phyloP scores from a whole-genome alignment of 2,797 vertebrate species.

The Scolopax bukidnonensis region DNA sequence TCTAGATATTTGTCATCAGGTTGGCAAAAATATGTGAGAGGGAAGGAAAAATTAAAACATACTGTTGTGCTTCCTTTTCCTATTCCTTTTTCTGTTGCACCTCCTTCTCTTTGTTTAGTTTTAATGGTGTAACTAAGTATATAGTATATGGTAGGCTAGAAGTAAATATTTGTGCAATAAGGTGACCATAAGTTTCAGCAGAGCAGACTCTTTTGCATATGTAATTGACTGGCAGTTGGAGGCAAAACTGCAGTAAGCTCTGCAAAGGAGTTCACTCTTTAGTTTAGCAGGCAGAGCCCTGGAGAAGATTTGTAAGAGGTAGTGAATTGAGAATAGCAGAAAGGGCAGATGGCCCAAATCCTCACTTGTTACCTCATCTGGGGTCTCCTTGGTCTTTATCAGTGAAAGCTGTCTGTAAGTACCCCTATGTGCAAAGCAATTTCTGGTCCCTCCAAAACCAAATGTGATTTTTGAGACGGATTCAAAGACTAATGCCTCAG shows the following conservation, averaged over 20 bases:
- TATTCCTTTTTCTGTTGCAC: neutral
- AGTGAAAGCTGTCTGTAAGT: slow-evolving; percentile 62
- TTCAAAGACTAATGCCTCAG: neutral
- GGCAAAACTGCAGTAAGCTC: neutral
- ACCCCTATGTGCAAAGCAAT: neutral
- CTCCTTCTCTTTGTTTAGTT: neutral
- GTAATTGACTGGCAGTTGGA: slow-evolving; percentile 15
- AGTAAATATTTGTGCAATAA: neutral
- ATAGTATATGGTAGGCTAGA: neutral
- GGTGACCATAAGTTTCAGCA: neutral
- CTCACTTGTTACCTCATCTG: neutral
- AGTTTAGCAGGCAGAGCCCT: slow-evolving; percentile 47
- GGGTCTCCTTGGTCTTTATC: slow-evolving; percentile 66
- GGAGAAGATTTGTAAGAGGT: slow-evolving; percentile 79
- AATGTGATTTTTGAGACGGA: neutral
- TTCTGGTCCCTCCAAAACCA: slow-evolving; percentile 13
- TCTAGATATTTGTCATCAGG: neutral
- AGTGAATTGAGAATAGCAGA: slow-evolving; percentile 75
- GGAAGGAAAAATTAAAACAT: neutral
- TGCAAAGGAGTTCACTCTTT: slow-evolving; percentile 51
- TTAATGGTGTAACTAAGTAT: neutral
- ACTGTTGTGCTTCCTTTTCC: neutral
- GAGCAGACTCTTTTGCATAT: neutral
- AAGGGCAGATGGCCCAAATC: slow-evolving; percentile 78
- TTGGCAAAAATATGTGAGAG: neutral